Base-by-base conservation (phyloP, 2,797 vertebrate species). In the Delichon dasypus region DNA sequence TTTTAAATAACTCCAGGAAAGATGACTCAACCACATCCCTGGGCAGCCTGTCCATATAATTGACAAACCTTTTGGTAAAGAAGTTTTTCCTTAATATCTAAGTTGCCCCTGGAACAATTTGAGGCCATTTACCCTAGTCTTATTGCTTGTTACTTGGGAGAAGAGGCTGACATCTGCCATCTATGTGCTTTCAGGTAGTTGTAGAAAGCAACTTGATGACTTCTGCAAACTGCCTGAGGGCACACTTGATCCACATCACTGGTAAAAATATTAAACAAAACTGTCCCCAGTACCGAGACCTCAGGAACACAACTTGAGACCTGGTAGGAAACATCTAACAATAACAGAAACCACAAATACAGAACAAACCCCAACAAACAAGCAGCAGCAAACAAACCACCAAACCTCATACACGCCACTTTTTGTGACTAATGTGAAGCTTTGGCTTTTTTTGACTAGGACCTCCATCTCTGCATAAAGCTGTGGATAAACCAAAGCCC, bases 281-380 rank as follows among this genome's bases (percentile, higher is more conserved):
- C 18, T 64, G 57, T 10, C 14, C 5, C 17, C 2, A 42, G 2
- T 21, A 10, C 15, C 1, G 0, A 50, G 42, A 30, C 7, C 14
- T 18, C 26, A 21, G 26, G 8, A 62, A 9, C 15, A 15, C 26
- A 36, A 10, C 14, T 55, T 55, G 30, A 22, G 21, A 32, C 22
- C 22, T 23, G 5, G 27, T 23, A 36, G 18, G 26, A 78, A 71
- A 23, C 10, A 22, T 18, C 22, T 38, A 32, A 16, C 8, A 6
- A 12, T 36, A 36, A 22, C 8, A 42, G 17, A 55, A 57, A 57
- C 17, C 17, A 27, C 30, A 30, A 11, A 42, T 14, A 42, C 1
- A 48, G 26, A 6, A 55, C 27, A 47, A 32, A 1, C 0, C 9
- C 13, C 34, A 47, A 25, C 7, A 27, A 53, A 5, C 6, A 53